A percentile compares a stretch with the other conserved stretches of the same genome.
phyloP scores from a whole-genome alignment of 2,113 vertebrate species.

The Chauna torquata region DNA sequence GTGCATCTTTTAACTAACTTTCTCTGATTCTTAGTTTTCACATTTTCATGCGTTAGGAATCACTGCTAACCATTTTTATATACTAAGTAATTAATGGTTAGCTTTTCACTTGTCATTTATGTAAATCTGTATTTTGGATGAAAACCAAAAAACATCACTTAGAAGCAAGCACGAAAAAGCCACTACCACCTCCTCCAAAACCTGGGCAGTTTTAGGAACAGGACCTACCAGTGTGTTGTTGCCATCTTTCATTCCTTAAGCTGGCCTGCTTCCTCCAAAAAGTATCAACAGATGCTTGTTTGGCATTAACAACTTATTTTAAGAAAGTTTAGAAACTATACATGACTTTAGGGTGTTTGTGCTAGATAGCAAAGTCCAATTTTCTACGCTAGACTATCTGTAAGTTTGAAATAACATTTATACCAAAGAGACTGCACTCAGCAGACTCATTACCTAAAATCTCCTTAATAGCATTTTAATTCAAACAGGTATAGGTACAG shows the following conservation, averaged over 20 bases:
- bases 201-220: background rate
- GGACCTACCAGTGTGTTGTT: background rate
- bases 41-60: background rate
- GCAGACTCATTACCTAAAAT: background rate
- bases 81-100: background rate
- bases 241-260: background rate
- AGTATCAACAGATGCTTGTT: background rate
- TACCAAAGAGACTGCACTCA: background rate
- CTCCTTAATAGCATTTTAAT: background rate
- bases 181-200: background rate
- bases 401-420: background rate
- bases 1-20: background rate
- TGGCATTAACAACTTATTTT: background rate
- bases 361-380: background rate
- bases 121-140: background rate
- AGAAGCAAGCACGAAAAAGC: fast-evolving
- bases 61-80: background rate
- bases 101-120: background rate
- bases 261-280: background rate
- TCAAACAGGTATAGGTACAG: background rate
- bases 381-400: background rate
- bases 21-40: background rate
- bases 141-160: background rate
- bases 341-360: fast-evolving
- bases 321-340: background rate